Conservation (phyloP, 2,797 vertebrate genomes). For the Pantherophis vulpinus region DNA sequence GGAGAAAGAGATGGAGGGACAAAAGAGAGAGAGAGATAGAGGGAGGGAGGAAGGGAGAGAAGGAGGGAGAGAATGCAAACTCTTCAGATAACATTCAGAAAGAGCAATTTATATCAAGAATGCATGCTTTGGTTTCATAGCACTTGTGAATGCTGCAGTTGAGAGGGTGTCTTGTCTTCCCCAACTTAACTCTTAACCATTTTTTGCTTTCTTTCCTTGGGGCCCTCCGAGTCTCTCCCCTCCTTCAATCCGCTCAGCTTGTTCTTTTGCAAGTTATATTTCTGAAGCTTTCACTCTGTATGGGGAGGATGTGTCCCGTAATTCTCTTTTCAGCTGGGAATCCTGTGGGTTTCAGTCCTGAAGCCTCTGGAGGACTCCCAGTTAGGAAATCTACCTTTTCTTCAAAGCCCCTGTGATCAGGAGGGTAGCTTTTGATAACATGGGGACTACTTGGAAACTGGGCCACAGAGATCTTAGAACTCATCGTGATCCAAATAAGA, state of each 20-base stretch:
- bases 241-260: background rate
- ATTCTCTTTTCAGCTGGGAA: background rate
- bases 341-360: no score
- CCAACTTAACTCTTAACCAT: no score
- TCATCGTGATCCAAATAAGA: background rate
- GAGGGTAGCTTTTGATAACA: background rate
- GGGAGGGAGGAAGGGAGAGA: no score
- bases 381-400: background rate
- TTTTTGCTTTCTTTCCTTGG: background rate
- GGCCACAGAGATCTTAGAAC: no score
- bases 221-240: background rate
- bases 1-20: background rate
- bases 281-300: background rate
- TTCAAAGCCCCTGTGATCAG: background rate
- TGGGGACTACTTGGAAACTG: background rate
- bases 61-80: background rate
- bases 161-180: background rate
- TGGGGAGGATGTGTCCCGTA: background rate
- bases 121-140: background rate
- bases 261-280: background rate
- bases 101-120: background rate
- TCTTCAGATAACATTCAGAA: background rate
- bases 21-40: no score
- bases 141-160: background rate
- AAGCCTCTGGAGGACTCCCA: background rate